Evolutionary conservation across 2,113 vertebrate genomes (phyloP), one percentile per base, ranked within the genome.

Genomic region (Scortum barcoo): DNA sequence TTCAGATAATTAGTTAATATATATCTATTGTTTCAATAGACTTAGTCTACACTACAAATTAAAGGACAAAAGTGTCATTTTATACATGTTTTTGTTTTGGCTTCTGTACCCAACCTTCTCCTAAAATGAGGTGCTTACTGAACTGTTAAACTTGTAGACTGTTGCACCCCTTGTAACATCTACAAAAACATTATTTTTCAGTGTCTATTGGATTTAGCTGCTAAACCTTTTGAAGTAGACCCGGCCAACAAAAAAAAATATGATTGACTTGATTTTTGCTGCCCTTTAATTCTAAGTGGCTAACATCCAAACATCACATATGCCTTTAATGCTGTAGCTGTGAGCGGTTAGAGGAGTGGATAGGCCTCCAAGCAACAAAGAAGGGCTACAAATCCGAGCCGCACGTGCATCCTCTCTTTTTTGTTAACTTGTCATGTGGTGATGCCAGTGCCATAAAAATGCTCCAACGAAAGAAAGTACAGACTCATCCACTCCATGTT

Each of bases 371-470:
- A 33, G 33, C 20, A 26, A 58, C 22, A 53, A 3, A n/a, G 22
- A 20, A 3, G 19, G 22, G 7, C 9, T 44, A 20, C 44, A 58
- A 14, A 58, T 22, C 5, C 24, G 58, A 48, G 10, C 9, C 57
- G 38, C 5, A 11, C 50, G n/a, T 58, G 30, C 36, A 24, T 65
- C 17, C 14, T 24, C 3, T 36, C 3, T 30, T 68, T 57, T 26
- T 22, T 36, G 28, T 38, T 1, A 46, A 40, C 4, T 28, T 57
- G 17, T 58, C 44, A 56, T 44, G 33, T 42, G 33, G 42, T 26
- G 61, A 72, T 44, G 20, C 33, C 42, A 62, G n/a, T 51, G n/a
- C 56, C 28, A 73, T 77, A 42, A 61, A 74, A 38, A 46, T 12
- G 8, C 48, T 69, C 8, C 10, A 12, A 42, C 38, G 19, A 8